Evolutionary conservation across 2,113 vertebrate genomes (phyloP).

Genomic region (Etheostoma cragini): DNA sequence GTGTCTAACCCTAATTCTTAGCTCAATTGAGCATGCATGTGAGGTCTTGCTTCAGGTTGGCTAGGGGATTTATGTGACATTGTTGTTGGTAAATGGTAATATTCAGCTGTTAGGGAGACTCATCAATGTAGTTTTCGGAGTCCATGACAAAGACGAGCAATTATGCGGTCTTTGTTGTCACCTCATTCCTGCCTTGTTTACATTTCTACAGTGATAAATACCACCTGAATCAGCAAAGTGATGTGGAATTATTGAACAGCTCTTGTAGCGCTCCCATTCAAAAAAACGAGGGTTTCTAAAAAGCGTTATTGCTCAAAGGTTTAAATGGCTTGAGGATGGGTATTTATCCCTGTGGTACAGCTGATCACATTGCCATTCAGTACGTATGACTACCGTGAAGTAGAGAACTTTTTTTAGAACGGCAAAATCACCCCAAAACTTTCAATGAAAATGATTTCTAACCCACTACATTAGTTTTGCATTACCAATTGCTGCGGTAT

Average conservation of each 20-base stretch:
- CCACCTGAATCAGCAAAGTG: slow-evolving; percentile 1
- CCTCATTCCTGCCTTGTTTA: slow-evolving; percentile 6
- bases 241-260: not conserved
- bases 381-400: not conserved
- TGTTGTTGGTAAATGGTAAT: slow-evolving; percentile 12
- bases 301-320: not conserved
- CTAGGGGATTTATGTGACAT: not conserved
- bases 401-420: not conserved
- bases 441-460: slow-evolving; percentile 25
- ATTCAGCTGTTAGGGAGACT: slow-evolving; percentile 12
- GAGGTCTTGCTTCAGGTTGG: slow-evolving; percentile 10
- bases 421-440: slow-evolving; percentile 1
- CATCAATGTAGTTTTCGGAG: slow-evolving; percentile 21
- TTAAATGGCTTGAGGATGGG: not conserved
- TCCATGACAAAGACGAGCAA: slow-evolving; percentile 15
- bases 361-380: not conserved
- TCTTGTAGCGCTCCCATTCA: not conserved
- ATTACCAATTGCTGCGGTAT: not conserved
- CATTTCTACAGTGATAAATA: slow-evolving; percentile 2
- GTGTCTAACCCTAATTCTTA: not conserved
- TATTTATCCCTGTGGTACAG: not conserved
- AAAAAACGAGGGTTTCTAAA: not conserved
- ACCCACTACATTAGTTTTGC: slow-evolving; percentile 2
- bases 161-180: slow-evolving; percentile 6
- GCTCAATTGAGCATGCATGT: not conserved